phyloP scores from a whole-genome alignment of 2,113 vertebrate genomes.

The Theristicus caerulescens region DNA sequence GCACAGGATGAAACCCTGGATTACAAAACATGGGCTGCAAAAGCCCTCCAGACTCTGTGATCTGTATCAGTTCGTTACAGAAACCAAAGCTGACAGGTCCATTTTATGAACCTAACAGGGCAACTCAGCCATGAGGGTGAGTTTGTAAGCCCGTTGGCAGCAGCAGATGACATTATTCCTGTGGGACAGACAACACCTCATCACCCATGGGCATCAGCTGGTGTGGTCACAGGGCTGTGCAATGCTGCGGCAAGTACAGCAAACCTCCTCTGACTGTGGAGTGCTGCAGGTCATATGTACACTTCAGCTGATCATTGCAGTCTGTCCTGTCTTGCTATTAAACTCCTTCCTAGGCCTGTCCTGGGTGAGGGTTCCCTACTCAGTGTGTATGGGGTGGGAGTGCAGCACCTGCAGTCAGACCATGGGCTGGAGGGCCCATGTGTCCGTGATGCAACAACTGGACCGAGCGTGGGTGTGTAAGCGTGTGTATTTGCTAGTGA shows the following conservation, averaged over 20 bases:
- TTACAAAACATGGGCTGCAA: background rate
- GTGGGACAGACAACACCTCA: background rate
- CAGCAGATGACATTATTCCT: background rate
- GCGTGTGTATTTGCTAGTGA: background rate
- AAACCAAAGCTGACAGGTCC: background rate
- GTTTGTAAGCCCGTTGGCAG: background rate
- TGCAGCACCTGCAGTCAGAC: no score
- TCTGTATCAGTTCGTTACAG: background rate
- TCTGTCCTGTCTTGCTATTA: background rate
- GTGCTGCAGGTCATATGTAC: background rate
- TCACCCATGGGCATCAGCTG: background rate
- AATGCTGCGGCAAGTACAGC: background rate
- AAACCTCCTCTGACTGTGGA: background rate
- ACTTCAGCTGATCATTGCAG: background rate
- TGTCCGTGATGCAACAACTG: background rate
- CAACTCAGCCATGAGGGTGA: background rate
- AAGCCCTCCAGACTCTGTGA: background rate
- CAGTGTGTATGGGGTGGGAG: background rate
- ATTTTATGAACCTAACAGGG: background rate
- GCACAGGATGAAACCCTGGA: background rate
- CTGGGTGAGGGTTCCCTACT: background rate
- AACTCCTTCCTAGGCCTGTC: background rate
- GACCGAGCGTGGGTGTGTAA: accelerated
- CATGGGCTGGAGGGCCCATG: background rate
- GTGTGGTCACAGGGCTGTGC: background rate